Percentiles rank a stretch among this genome's conserved stretches.
Evolutionary conservation across 1,140 invertebrate genomes (phyloP).

Genomic region (Meloidogyne hapla): DNA sequence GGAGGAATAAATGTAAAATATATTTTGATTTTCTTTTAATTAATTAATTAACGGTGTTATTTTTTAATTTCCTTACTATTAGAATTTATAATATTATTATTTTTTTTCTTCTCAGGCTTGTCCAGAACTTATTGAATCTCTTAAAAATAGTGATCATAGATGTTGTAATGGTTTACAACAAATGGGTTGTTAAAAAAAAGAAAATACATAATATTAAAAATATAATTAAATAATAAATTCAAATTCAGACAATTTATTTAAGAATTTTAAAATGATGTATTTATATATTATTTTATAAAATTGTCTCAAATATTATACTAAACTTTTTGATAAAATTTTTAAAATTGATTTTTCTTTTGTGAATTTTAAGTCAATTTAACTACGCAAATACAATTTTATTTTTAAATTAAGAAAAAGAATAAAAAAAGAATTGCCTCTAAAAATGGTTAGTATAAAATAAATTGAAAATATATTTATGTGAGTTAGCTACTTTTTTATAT

Average conservation of each 20-base stretch:
- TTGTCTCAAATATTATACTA: neutral
- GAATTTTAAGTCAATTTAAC: neutral
- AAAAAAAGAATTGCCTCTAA: no score
- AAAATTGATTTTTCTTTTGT: neutral
- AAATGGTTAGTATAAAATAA: no score
- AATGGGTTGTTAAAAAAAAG: slow-evolving; percentile 8
- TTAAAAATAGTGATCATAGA: slow-evolving; percentile 25
- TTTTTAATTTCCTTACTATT: no score
- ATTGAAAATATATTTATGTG: no score
- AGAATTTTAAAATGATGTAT: no score
- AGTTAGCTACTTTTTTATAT: no score
- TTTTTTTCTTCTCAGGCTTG: slow-evolving; percentile 10
- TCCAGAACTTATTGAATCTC: slow-evolving; percentile 16
- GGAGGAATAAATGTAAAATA: neutral
- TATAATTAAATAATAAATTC: no score
- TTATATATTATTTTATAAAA: neutral
- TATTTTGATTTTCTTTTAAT: neutral
- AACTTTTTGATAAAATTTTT: neutral
- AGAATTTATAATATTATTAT: no score
- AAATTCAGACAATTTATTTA: no score
- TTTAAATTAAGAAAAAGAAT: no score
- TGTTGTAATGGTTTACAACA: slow-evolving; percentile 27
- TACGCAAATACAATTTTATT: neutral
- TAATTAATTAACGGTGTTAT: no score
- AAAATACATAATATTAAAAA: neutral